Evolutionary conservation across 2,797 vertebrate genomes (phyloP).

Genomic region (Calcarius lapponicus): DNA sequence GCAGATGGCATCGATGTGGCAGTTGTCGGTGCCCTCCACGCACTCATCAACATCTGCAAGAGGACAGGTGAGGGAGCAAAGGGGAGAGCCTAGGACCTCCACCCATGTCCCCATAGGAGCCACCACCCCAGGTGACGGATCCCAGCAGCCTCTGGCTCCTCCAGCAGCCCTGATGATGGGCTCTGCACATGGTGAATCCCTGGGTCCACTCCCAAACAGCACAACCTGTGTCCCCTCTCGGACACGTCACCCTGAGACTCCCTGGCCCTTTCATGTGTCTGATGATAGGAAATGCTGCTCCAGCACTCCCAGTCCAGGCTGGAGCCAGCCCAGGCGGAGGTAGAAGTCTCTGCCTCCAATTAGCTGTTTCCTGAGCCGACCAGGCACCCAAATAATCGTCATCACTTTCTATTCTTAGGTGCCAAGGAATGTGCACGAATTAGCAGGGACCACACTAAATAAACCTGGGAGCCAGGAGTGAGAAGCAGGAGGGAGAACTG

Average conservation of each 20-base stretch:
- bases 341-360: conserved; percentile 45
- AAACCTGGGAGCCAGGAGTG: background rate
- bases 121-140: background rate
- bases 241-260: background rate
- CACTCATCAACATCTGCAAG: conserved; percentile 94
- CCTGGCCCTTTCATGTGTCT: fast-evolving
- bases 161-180: background rate
- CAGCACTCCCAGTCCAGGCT: background rate
- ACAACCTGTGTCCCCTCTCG: background rate
- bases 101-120: fast-evolving
- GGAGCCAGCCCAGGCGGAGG: conserved; percentile 24
- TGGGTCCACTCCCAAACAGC: background rate
- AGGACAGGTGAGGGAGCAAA: background rate
- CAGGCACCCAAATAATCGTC: conserved; percentile 48
- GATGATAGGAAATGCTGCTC: background rate
- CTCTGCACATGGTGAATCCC: background rate
- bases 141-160: background rate
- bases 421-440: background rate
- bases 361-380: conserved; percentile 21
- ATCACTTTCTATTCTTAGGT: background rate
- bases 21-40: conserved; percentile 93
- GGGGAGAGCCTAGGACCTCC: background rate
- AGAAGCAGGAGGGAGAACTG: background rate
- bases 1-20: conserved; percentile 98
- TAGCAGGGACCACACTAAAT: background rate